These are phyloP conservation scores for Pipistrellus kuhlii DNA, from an alignment of 2,797 vertebrate species.

Conservation along the genomic window DNA sequence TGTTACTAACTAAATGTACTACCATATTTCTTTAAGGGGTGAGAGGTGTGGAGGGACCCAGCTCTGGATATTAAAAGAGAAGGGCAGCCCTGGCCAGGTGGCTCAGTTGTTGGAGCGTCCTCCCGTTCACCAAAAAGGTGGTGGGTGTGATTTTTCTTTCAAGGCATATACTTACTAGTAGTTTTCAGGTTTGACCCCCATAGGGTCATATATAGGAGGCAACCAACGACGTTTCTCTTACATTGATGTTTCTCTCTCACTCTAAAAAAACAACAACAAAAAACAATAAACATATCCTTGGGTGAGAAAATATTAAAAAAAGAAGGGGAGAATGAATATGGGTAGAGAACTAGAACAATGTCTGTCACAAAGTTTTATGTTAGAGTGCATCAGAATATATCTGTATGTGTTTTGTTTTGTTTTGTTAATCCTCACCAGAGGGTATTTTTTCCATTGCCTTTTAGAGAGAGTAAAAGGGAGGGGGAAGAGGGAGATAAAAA, in stretches of 20 bases:
- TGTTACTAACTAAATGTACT: slow-evolving; percentile 19
- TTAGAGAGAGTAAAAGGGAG: no score
- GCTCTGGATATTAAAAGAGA: not conserved
- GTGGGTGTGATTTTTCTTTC: not conserved
- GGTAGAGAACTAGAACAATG: not conserved
- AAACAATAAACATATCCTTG: not conserved
- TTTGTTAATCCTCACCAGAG: no score
- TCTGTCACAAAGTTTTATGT: not conserved
- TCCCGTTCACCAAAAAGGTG: not conserved
- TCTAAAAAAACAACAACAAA: not conserved
- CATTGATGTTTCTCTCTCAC: not conserved
- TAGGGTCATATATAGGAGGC: not conserved
- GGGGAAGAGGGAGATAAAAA: no score
- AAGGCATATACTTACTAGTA: not conserved
- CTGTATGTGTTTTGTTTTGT: not conserved
- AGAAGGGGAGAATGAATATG: not conserved
- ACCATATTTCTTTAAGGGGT: not conserved
- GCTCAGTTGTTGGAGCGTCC: not conserved
- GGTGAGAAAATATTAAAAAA: not conserved
- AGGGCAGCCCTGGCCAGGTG: not conserved
- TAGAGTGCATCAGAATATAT: not conserved
- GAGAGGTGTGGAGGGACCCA: not conserved
- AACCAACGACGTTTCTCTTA: not conserved
- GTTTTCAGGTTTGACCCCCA: not conserved
- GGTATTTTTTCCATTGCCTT: no score